These are phyloP conservation scores for Macaria notata DNA, from an alignment of 2,888 invertebrate genomes.

Conservation along the genomic window DNA sequence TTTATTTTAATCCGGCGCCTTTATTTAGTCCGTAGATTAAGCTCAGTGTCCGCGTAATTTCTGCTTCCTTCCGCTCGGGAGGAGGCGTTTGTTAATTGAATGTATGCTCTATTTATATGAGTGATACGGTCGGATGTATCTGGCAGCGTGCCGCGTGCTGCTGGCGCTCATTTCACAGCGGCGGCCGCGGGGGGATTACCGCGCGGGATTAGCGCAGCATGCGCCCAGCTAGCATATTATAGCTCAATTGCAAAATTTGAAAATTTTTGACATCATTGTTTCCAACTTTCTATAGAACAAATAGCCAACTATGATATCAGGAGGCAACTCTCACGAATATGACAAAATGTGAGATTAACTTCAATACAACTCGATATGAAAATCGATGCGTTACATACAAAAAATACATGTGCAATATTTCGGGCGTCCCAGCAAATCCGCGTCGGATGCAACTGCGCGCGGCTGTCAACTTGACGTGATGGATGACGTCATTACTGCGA, in stretches of 20 bases:
- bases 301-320: no score
- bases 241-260: no score
- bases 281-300: no score
- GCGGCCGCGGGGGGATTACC: constrained; percentile 60
- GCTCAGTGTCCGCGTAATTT: constrained; percentile 45
- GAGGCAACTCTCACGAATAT: no score
- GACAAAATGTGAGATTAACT: no score
- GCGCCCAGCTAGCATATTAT: no score
- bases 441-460: constrained; percentile 60
- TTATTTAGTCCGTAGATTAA: constrained; percentile 68
- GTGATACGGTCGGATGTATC: no score
- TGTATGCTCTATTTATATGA: constrained; percentile 38
- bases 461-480: constrained; percentile 65
- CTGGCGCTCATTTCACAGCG: constrained; percentile 56
- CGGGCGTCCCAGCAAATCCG: constrained; percentile 41
- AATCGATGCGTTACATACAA: no score
- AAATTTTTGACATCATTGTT: no score
- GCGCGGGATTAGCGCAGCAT: constrained; percentile 49
- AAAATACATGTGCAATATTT: no score
- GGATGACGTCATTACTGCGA: constrained; percentile 68
- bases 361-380: no score
- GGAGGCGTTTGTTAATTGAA: constrained; percentile 41
- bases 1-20: constrained; percentile 67
- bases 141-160: no score
- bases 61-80: constrained; percentile 42